These are phyloP conservation scores for Himalopsyche japonica DNA, from an alignment of 2,888 invertebrate genomes.

Conservation along the genomic window DNA sequence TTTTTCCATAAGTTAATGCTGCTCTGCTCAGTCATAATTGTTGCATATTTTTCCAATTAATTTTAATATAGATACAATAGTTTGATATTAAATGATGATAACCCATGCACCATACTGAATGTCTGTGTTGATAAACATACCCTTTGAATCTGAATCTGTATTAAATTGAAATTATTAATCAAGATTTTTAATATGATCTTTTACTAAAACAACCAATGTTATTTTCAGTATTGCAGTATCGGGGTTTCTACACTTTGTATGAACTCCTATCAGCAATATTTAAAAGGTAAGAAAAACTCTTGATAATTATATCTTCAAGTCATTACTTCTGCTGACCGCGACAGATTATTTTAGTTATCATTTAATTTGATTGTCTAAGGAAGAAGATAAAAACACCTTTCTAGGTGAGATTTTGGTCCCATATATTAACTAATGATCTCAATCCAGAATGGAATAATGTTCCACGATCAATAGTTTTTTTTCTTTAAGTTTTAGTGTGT, in stretches of 20 bases:
- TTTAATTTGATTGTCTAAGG: not conserved
- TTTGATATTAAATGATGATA: slow-evolving; percentile 33
- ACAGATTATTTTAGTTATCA: slow-evolving; percentile 3
- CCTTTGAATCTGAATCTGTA: slow-evolving; percentile 15
- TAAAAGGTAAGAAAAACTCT: too few species aligned
- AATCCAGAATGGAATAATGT: slow-evolving; percentile 52
- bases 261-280: too few species aligned
- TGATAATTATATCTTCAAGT: too few species aligned
- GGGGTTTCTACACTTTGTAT: too few species aligned
- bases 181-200: too few species aligned
- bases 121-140: slow-evolving; percentile 32
- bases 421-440: slow-evolving; percentile 52
- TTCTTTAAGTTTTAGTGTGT: not conserved
- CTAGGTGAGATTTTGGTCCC: slow-evolving; percentile 57
- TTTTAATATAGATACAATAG: too few species aligned
- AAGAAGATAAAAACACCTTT: slow-evolving; percentile 45
- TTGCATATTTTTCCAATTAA: too few species aligned
- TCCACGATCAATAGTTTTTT: not conserved
- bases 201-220: too few species aligned
- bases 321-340: not conserved
- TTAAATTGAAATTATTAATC: too few species aligned
- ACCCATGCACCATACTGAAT: slow-evolving; percentile 41
- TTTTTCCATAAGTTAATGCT: too few species aligned
- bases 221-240: too few species aligned
- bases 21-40: too few species aligned